phyloP scores from a whole-genome alignment of 2,113 vertebrate species.

The Orycteropus afer region DNA sequence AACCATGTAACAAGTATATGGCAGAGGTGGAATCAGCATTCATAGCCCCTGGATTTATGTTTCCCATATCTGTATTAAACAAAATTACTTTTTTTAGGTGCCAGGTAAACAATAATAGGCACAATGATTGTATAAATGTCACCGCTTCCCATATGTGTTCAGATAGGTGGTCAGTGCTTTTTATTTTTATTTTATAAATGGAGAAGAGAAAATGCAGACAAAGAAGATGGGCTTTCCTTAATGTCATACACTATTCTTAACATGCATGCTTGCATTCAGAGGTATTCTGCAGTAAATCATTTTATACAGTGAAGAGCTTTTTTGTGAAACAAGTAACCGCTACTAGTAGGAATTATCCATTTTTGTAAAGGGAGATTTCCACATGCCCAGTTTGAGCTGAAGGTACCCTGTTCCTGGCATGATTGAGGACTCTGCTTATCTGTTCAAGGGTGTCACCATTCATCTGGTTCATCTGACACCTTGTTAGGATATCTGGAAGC shows the following conservation, averaged over 20 bases:
- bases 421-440: neutral
- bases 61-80: neutral
- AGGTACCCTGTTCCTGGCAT: fast-evolving
- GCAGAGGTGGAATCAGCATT: too few relatives aligned
- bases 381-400: neutral
- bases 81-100: neutral
- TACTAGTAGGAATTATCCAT: fast-evolving
- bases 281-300: fast-evolving
- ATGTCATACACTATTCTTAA: fast-evolving
- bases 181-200: neutral
- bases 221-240: neutral
- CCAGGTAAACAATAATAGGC: neutral
- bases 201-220: neutral
- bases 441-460: neutral
- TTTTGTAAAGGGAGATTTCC: neutral
- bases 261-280: fast-evolving
- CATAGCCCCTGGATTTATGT: neutral
- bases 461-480: fast-evolving
- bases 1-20: neutral
- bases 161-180: fast-evolving
- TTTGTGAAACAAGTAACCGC: neutral
- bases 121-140: fast-evolving
- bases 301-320: neutral
- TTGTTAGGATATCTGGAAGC: neutral
- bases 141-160: fast-evolving